These are phyloP conservation scores for Brenthis daphne DNA, from an alignment of 2,888 invertebrate species.

Conservation along the genomic window DNA sequence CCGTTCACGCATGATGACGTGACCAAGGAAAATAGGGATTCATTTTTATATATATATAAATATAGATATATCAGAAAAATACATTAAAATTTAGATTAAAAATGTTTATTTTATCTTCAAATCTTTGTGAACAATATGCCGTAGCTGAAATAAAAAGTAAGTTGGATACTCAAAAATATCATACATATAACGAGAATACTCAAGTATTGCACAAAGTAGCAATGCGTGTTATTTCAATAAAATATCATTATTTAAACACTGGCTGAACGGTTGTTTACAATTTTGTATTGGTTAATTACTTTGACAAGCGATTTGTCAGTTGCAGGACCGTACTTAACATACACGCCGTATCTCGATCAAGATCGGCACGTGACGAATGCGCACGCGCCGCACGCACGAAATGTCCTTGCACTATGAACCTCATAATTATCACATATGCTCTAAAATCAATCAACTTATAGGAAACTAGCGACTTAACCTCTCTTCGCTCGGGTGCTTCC, in stretches of 20 bases:
- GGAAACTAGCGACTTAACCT: too few relatives aligned
- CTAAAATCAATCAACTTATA: constrained; percentile 39
- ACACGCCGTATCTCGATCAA: constrained; percentile 36
- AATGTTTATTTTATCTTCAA: too few relatives aligned
- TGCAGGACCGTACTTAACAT: constrained; percentile 27
- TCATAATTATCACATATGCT: constrained; percentile 41
- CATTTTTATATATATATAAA: too few relatives aligned
- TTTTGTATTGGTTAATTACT: constrained; percentile 23
- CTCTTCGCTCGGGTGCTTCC: too few relatives aligned
- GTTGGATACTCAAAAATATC: too few relatives aligned
- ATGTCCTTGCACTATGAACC: constrained; percentile 45
- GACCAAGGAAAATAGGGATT: too few relatives aligned
- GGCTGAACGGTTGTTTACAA: constrained; percentile 2
- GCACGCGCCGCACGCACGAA: constrained; percentile 45
- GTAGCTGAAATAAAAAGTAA: too few relatives aligned
- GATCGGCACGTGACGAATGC: constrained; percentile 40
- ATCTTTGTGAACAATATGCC: too few relatives aligned
- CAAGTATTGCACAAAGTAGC: not conserved
- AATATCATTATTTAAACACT: not conserved
- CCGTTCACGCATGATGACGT: too few relatives aligned
- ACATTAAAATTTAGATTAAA: too few relatives aligned
- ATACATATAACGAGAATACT: not conserved
- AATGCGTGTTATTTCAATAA: not conserved
- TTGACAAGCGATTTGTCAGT: constrained; percentile 38
- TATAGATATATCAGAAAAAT: too few relatives aligned